Evolutionary conservation across 2,113 vertebrate genomes (phyloP).

Genomic region (Elephas maximus): DNA sequence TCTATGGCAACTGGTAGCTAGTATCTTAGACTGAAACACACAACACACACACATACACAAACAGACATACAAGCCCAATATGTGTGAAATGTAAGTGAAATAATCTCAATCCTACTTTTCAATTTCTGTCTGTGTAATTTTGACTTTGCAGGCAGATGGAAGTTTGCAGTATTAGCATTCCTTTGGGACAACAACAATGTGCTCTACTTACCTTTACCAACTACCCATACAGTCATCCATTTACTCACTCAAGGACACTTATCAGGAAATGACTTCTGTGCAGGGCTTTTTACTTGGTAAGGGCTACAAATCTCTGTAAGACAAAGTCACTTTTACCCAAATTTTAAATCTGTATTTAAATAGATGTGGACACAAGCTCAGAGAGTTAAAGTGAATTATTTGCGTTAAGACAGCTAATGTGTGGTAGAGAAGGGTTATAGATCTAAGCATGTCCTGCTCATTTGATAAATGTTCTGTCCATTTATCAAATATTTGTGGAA

Average conservation of each 20-base stretch:
- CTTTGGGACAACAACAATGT: neutral
- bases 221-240: neutral
- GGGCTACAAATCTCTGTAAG: neutral
- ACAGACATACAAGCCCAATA: neutral
- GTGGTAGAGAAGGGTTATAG: neutral
- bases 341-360: conserved; percentile 43
- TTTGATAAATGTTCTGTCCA: neutral
- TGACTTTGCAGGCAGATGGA: neutral
- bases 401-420: neutral
- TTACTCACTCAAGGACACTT: neutral
- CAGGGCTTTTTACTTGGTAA: neutral
- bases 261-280: neutral
- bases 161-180: neutral
- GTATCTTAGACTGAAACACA: neutral
- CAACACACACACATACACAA: neutral
- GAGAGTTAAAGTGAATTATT: neutral
- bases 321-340: neutral
- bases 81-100: neutral
- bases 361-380: neutral
- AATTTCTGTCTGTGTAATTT: neutral
- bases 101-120: neutral
- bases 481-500: neutral
- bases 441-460: neutral
- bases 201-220: neutral
- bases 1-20: too few species aligned